These are phyloP conservation scores for Tetragonula clypearis DNA, from an alignment of 1,140 invertebrate species.

Conservation along the genomic window DNA sequence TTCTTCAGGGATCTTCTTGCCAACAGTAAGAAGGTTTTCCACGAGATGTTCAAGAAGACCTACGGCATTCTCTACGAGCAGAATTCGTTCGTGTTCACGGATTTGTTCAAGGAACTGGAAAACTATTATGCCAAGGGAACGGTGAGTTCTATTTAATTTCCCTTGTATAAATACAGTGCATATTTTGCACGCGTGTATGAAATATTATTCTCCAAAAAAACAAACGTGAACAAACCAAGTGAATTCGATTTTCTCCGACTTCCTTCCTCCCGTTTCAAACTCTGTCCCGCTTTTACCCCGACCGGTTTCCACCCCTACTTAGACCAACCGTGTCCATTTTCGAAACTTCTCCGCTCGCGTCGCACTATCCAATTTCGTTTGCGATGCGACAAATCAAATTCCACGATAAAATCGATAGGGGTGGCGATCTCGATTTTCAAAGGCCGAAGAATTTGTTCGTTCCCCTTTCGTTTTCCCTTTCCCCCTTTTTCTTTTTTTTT, in stretches of 20 bases:
- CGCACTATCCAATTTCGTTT: conserved; percentile 22
- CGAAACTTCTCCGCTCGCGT: neutral
- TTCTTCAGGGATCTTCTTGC: conserved; percentile 93
- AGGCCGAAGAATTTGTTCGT: conserved; percentile 46
- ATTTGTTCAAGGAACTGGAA: conserved; percentile 95
- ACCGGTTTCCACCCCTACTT: neutral
- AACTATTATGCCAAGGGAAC: conserved; percentile 92
- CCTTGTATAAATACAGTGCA: too few relatives aligned
- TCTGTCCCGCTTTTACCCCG: too few relatives aligned
- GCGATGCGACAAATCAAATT: conserved; percentile 17
- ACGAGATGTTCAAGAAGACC: conserved; percentile 96
- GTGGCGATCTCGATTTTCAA: conserved; percentile 39
- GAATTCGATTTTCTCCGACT: neutral
- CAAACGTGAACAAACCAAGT: too few relatives aligned
- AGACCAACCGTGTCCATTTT: neutral
- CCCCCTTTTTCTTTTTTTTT: too few relatives aligned
- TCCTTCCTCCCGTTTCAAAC: neutral
- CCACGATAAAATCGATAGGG: conserved; percentile 25
- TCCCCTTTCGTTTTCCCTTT: neutral
- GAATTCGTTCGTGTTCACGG: conserved; percentile 95
- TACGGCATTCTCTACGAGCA: conserved; percentile 98
- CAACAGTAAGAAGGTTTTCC: conserved; percentile 92
- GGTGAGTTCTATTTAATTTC: conserved; percentile 64
- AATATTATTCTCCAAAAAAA: too few relatives aligned
- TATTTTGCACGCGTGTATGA: too few relatives aligned